Base-by-base conservation (phyloP, 2,888 invertebrate genomes). In the Sisyra terminalis region DNA sequence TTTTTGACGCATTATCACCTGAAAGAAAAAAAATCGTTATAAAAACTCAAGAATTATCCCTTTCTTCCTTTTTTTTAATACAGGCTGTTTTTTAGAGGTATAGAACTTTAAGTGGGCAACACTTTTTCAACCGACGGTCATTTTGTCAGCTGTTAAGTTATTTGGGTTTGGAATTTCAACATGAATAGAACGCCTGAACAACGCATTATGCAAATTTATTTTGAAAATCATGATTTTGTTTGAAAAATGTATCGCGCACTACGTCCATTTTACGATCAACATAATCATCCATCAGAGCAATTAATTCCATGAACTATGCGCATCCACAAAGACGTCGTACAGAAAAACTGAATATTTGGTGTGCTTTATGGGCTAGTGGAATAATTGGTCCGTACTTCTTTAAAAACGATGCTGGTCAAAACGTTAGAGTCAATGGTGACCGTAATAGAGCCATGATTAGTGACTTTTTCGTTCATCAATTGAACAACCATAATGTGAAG, bases 131-230 rank as follows among this genome's bases (percentile, higher is more conserved):
- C 10, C 11, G 35, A 11, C 35, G 9, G 35, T 11, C 13, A 9
- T 9, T 35, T 35, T 35, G 35, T 9, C 11, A 35, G 35, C 13
- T 35, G 10, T 35, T 13, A 11, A 35, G 9, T 35, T 9, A 9
- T 35, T 35, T 35, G 11, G 13, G 35, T 35, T 35, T 35, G 13
- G 35, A 45, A 49, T 47, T 49, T 49, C 46, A 49, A 3, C 43
- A 47, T 50, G 48, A 44, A 50, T 45, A 46, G 45, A 48, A 49
- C 48, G 40, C 38, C 40, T 14, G 46, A 49, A 42, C 44, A 48
- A 49, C 46, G 45, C 43, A 50, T 47, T 47, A 45, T 49, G 44
- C 40, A 52, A 52, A 46, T 51, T 52, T 50, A 52, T 52, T 50
- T 47, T 40, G 43, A 43, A 50, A 51, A 50, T 49, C 38, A 45